Conservation (phyloP, 1,140 invertebrate genomes). For the Hyphantria cunea region DNA sequence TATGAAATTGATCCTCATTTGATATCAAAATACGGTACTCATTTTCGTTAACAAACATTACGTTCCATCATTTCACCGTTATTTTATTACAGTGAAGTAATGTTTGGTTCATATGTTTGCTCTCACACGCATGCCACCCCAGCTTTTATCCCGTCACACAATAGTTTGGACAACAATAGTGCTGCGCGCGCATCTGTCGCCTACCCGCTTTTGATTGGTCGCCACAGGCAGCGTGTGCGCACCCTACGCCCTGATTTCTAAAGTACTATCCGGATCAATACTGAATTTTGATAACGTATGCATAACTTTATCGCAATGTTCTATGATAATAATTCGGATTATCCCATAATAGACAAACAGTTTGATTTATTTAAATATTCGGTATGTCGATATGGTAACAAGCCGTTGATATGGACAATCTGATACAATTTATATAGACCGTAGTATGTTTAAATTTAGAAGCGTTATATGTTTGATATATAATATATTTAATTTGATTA, state of each 20-base stretch:
- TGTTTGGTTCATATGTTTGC: conserved; percentile 56
- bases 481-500: too few species aligned
- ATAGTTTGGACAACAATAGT: conserved; percentile 60
- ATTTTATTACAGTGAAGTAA: conserved; percentile 43
- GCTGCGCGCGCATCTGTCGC: conserved; percentile 70
- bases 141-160: conserved; percentile 48
- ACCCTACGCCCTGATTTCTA: conserved; percentile 64
- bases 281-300: conserved; percentile 52
- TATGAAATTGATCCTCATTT: not conserved
- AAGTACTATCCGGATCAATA: conserved; percentile 62
- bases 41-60: conserved; percentile 18
- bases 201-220: conserved; percentile 57
- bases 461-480: too few species aligned
- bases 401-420: too few species aligned
- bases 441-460: too few species aligned
- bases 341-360: not conserved
- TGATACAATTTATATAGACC: too few species aligned
- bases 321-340: conserved; percentile 11
- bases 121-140: conserved; percentile 58
- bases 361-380: too few species aligned
- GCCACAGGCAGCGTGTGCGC: conserved; percentile 49
- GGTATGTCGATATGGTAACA: too few species aligned
- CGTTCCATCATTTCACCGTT: conserved; percentile 32
- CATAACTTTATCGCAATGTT: conserved; percentile 28
- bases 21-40: not conserved